Base-by-base conservation (phyloP, 2,888 invertebrate species). In the Nomada ruficornis region DNA sequence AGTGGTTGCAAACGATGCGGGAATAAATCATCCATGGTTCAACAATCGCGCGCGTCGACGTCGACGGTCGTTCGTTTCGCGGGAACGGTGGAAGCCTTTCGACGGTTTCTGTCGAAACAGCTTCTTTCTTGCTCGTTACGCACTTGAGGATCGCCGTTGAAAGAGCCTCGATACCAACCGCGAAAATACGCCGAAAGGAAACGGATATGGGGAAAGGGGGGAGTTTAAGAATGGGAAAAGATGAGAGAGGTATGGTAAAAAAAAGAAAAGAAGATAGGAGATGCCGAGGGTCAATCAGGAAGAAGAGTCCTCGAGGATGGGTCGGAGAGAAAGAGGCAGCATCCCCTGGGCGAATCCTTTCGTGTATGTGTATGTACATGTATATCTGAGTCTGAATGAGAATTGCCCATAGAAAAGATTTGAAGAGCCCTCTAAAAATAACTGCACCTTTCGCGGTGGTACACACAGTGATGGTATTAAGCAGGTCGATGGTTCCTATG, bases 391-490 rank as follows among this genome's bases (percentile, higher is more conserved):
- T 78, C 79, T 65, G 73, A 80, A 67, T 63, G 83, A 86, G 88
- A 83, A 86, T 80, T 50, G 72, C 67, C 29, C 81, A 67, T 88
- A 86, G 80, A 88, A 88, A 83, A 76, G 75, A 78, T 67, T 77
- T 79, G 78, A 57, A 86, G 88, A 57, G 83, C 70, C 57, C 86
- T 86, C 75, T 79, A 86, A 88, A 88, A 86, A 86, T 79, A 88
- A 81, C 81, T 86, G 83, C 86, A 79, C 70, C 75, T 83, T 79
- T 75, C 74, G 83, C 76, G 76, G 78, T 69, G 44, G 70, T 70
- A 29, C 67, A 76, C 74, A 71, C 76, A 50, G 75, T 44, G 67
- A 77, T 72, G 75, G 88, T 86, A 88, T 87, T 88, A 82, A 82
- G 74, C 80, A 54, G 76, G 70, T 71, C 80, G 83, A 76, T 72